Percentiles rank a stretch among this genome's conserved stretches.
Evolutionary conservation across 2,113 vertebrate genomes (phyloP).

Genomic region (Nothobranchius furzeri): DNA sequence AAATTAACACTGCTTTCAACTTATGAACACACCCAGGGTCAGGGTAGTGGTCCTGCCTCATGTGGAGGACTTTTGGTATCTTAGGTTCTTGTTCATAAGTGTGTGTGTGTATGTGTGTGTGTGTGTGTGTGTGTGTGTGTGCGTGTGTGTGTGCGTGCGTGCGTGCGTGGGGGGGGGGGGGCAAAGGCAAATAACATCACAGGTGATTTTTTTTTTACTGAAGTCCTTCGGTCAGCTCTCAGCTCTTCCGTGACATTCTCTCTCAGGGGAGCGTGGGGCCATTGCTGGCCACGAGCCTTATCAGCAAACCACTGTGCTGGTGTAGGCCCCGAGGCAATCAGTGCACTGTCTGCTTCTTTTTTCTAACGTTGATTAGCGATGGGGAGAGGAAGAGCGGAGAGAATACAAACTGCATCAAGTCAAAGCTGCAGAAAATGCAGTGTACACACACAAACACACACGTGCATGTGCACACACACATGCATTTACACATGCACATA

Average conservation of each 20-base stretch:
- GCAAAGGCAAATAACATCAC: slow-evolving; percentile 19
- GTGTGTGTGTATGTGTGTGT: too few relatives aligned
- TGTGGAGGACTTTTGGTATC: too few relatives aligned
- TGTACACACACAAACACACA: background rate
- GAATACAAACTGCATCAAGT: slow-evolving; percentile 49
- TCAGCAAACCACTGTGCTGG: slow-evolving; percentile 54
- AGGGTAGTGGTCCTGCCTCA: too few relatives aligned
- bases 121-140: too few relatives aligned
- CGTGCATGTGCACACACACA: background rate
- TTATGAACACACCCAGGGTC: too few relatives aligned
- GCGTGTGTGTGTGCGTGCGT: too few relatives aligned
- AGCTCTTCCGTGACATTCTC: slow-evolving; percentile 22
- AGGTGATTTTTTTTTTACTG: slow-evolving; percentile 30
- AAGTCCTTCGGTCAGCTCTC: slow-evolving; percentile 34
- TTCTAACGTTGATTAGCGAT: slow-evolving; percentile 51
- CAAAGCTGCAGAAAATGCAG: slow-evolving; percentile 5
- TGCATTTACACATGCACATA: too few relatives aligned
- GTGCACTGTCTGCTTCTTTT: slow-evolving; percentile 49
- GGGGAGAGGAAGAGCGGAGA: slow-evolving; percentile 22
- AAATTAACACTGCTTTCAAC: too few relatives aligned
- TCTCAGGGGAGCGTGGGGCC: slow-evolving; percentile 46
- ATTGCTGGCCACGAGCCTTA: slow-evolving; percentile 51
- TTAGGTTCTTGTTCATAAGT: too few relatives aligned
- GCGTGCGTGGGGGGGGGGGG: too few relatives aligned
- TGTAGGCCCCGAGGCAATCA: slow-evolving; percentile 57